Evolutionary conservation across 2,797 vertebrate genomes (phyloP), one percentile per base, ranked within the genome.

Genomic region (Sebastiscus tertius): DNA sequence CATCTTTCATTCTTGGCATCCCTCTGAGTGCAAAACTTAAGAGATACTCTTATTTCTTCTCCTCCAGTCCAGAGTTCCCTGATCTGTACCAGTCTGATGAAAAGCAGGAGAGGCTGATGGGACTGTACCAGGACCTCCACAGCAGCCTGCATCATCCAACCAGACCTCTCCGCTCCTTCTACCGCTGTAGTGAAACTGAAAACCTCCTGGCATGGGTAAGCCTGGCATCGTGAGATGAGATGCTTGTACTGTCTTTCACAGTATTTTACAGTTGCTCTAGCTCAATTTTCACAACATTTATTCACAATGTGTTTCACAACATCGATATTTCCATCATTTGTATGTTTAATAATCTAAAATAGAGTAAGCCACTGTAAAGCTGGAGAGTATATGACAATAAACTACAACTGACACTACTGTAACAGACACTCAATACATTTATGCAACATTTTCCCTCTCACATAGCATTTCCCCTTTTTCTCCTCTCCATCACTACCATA

Each of bases 121-220:
- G 95, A 60, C 88, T 98, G 86, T 99, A 99, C 92, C 98, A 98
- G 88, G 96, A 98, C 83, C 96, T 99, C 66, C 98, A 99, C 91
- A 98, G 98, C 92, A 95, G 96, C 6, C 94, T 98, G 72, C 99
- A 99, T 93, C 98, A 98, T 88, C 97, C 97, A 31, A 96, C 96
- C 1, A 96, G 96, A 72, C 99, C 97, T 6, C 94, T 99, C 67
- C 97, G 96, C 88, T 97, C 95, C 79, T 97, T 98, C 90, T 99
- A 99, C 94, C 97, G 96, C 91, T 97, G 96, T 0, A 95, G 97
- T 55, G 95, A 97, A 83, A 96, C 94, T 0, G 98, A 99, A 91
- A 99, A 99, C 92, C 95, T 99, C 70, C 91, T 98, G 84, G 97
- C 98, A 4, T 97, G 97, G 98, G 99, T 99, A 93, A 97, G 97